A percentile compares a stretch with the other conserved stretches of the same genome.
These are phyloP conservation scores for Sander vitreus DNA, from an alignment of 2,113 vertebrate genomes.

Conservation along the genomic window DNA sequence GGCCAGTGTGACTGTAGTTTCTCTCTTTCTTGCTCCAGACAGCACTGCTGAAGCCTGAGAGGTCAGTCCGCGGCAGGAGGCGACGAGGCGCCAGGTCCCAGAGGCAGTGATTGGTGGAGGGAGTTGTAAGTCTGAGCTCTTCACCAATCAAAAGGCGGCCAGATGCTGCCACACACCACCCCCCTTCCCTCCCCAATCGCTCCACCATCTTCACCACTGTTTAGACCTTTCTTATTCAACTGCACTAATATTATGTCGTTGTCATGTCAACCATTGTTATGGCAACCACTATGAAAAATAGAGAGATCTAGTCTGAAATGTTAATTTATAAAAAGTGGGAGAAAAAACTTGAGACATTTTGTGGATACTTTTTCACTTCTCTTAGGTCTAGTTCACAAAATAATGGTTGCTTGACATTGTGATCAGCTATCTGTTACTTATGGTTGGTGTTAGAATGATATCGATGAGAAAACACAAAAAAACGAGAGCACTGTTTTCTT, in stretches of 20 bases:
- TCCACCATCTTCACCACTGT: conserved; percentile 68
- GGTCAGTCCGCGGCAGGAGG: conserved; percentile 82
- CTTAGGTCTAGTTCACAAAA: conserved; percentile 69
- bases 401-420: conserved; percentile 69
- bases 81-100: conserved; percentile 83
- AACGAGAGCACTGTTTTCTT: conserved; percentile 74
- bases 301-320: conserved; percentile 64
- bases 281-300: conserved; percentile 70
- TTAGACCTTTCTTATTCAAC: conserved; percentile 58
- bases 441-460: conserved; percentile 73
- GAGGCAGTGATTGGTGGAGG: conserved; percentile 75
- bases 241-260: conserved; percentile 79
- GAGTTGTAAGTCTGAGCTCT: conserved; percentile 57
- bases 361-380: conserved; percentile 69
- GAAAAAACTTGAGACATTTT: conserved; percentile 39
- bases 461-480: conserved; percentile 63
- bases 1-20: conserved; percentile 8
- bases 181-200: conserved; percentile 55
- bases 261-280: conserved; percentile 73
- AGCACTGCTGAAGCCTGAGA: conserved; percentile 79
- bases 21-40: conserved; percentile 62
- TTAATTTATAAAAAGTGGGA: conserved; percentile 57
- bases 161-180: conserved; percentile 26
- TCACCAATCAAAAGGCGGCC: conserved; percentile 50
- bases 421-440: conserved; percentile 68